Evolutionary conservation across 1,140 invertebrate genomes (phyloP).

Genomic region (Drosophila ficusphila): DNA sequence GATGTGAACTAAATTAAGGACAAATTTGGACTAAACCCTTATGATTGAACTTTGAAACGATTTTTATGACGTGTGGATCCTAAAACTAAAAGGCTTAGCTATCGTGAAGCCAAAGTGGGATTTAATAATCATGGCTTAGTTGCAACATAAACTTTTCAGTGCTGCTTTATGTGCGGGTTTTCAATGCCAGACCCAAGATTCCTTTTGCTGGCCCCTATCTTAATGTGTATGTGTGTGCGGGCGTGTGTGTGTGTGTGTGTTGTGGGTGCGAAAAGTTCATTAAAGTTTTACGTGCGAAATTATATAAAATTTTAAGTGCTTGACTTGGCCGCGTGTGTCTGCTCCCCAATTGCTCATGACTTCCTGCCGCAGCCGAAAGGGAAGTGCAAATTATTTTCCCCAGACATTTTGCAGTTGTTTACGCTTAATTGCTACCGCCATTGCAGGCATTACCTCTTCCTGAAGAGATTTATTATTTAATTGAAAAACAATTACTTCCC

Average conservation of each 20-base stretch:
- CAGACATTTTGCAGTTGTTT: slow-evolving; percentile 43
- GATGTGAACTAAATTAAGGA: too few relatives aligned
- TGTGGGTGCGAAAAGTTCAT: slow-evolving; percentile 80
- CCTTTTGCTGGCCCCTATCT: background rate
- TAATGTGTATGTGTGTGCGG: slow-evolving; percentile 28
- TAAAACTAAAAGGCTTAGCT: background rate
- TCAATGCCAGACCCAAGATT: background rate
- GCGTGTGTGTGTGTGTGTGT: too few relatives aligned
- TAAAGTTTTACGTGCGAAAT: slow-evolving; percentile 78
- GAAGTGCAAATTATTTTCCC: slow-evolving; percentile 59
- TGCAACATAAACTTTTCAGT: background rate
- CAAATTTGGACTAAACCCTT: too few relatives aligned
- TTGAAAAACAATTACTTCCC: slow-evolving; percentile 30
- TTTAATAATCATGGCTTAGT: background rate
- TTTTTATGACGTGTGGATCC: background rate
- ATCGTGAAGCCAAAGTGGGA: background rate
- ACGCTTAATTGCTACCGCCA: slow-evolving; percentile 49
- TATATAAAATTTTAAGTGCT: slow-evolving; percentile 72
- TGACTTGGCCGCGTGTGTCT: slow-evolving; percentile 43
- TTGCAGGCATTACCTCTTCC: slow-evolving; percentile 58
- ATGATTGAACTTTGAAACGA: background rate
- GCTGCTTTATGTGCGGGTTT: background rate
- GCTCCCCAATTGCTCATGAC: slow-evolving; percentile 16
- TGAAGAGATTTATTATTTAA: slow-evolving; percentile 57
- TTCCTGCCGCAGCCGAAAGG: slow-evolving; percentile 20